Evolutionary conservation across 1,140 invertebrate species (phyloP).

Genomic region (Drosophila prosaltans): DNA sequence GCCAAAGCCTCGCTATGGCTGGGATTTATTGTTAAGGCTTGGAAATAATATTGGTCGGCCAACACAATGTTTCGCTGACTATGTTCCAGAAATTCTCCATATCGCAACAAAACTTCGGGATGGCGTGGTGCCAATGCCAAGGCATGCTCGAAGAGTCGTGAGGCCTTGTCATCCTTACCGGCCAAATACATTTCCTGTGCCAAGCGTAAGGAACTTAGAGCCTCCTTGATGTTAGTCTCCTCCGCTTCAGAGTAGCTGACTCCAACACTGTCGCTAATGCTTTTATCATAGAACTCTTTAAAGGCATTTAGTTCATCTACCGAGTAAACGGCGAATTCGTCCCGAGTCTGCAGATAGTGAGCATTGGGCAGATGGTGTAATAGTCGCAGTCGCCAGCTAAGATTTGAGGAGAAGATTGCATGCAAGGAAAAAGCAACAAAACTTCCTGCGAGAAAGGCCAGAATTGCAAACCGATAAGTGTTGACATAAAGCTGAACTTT

Average conservation of each 20-base stretch:
- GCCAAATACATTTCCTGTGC: constrained; percentile 92
- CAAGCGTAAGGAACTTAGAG: constrained; percentile 91
- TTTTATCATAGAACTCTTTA: constrained; percentile 73
- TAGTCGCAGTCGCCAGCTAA: constrained; percentile 45
- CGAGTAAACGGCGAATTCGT: constrained; percentile 76
- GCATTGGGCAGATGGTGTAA: constrained; percentile 65
- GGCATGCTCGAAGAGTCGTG: constrained; percentile 95
- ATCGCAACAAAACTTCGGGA: constrained; percentile 95
- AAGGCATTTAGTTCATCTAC: constrained; percentile 63
- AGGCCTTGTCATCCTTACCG: constrained; percentile 93
- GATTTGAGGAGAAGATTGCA: constrained; percentile 32
- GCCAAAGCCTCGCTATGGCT: constrained; percentile 90
- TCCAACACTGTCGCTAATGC: constrained; percentile 60
- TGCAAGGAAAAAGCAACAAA: constrained; percentile 55
- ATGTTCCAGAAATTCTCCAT: constrained; percentile 96
- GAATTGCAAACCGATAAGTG: constrained; percentile 35
- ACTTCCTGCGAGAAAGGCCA: constrained; percentile 64
- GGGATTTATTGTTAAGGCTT: constrained; percentile 92
- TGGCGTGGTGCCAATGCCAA: constrained; percentile 94
- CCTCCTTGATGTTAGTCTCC: constrained; percentile 86
- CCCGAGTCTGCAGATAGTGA: constrained; percentile 70
- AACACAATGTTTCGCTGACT: constrained; percentile 92
- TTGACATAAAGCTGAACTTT: not conserved
- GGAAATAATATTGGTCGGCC: constrained; percentile 94
- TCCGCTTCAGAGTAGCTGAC: constrained; percentile 51